Percentiles rank a stretch among this genome's conserved stretches.
Evolutionary conservation across 1,140 invertebrate genomes (phyloP).

Genomic region (Ceratoteleas bidentatus): DNA sequence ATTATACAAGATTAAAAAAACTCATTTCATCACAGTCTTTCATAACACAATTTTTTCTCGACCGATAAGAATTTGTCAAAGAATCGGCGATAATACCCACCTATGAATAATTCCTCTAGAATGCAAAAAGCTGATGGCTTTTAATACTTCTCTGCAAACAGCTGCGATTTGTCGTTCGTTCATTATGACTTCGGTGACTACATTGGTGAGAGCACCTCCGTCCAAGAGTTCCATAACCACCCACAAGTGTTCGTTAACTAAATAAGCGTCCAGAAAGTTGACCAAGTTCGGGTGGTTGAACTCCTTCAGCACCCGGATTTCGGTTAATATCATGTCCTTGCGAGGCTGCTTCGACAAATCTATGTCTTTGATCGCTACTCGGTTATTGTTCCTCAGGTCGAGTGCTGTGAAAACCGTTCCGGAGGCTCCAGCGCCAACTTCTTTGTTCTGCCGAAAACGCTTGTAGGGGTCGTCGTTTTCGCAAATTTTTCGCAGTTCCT

Average conservation of each 20-base stretch:
- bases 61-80: too few relatives aligned
- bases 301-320: conserved; percentile 96
- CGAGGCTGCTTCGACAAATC: conserved; percentile 96
- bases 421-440: conserved; percentile 94
- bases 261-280: conserved; percentile 97
- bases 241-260: conserved; percentile 95
- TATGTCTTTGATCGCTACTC: conserved; percentile 98
- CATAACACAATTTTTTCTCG: too few relatives aligned
- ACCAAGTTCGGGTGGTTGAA: conserved; percentile 98
- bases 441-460: conserved; percentile 91
- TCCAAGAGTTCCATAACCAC: conserved; percentile 97
- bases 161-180: conserved; percentile 98
- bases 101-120: conserved; percentile 93
- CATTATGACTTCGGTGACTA: conserved; percentile 98
- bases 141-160: conserved; percentile 94
- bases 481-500: conserved; percentile 90
- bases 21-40: too few relatives aligned
- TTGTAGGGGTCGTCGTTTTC: conserved; percentile 88
- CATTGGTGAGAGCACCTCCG: conserved; percentile 97
- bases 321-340: conserved; percentile 97
- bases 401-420: conserved; percentile 96
- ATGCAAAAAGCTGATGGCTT: conserved; percentile 96
- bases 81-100: conserved; percentile 1
- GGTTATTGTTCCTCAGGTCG: conserved; percentile 88
- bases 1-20: too few relatives aligned